phyloP scores from a whole-genome alignment of 2,113 vertebrate species.

The Kobus ellipsiprymnus region DNA sequence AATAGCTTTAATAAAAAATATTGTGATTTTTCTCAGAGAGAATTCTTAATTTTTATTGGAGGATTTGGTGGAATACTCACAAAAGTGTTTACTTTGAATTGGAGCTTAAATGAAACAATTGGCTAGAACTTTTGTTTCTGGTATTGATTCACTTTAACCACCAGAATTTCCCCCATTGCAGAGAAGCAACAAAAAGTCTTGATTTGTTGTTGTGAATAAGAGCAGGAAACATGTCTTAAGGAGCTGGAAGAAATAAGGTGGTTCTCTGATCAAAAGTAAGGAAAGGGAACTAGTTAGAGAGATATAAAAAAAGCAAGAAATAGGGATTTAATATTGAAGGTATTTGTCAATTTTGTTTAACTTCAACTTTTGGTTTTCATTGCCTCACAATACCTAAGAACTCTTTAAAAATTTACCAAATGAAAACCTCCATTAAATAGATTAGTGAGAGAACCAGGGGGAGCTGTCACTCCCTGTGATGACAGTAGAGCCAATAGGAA shows the following conservation, averaged over 20 bases:
- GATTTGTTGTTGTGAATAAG: not conserved
- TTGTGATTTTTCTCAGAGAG: not conserved
- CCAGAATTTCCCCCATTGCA: not conserved
- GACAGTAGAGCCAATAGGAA: not conserved
- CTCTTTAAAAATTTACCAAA: not conserved
- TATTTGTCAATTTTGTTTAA: not conserved
- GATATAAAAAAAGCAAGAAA: not conserved
- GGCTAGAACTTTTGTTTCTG: not conserved
- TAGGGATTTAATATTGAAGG: not conserved
- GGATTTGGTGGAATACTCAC: not conserved
- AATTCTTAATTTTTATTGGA: not conserved
- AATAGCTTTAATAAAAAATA: not conserved
- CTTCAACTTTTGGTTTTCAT: not conserved
- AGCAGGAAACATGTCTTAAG: not conserved
- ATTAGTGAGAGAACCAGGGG: not conserved
- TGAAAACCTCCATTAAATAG: not conserved
- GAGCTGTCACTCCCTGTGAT: not conserved
- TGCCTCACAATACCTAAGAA: not conserved
- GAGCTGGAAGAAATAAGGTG: not conserved
- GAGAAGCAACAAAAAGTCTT: not conserved
- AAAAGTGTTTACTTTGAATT: not conserved
- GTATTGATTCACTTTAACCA: not conserved
- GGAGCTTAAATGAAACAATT: not conserved
- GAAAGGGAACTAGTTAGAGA: not conserved
- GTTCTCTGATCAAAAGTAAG: not conserved